phyloP scores from a whole-genome alignment of 2,113 vertebrate genomes.

The Pelecanus crispus region DNA sequence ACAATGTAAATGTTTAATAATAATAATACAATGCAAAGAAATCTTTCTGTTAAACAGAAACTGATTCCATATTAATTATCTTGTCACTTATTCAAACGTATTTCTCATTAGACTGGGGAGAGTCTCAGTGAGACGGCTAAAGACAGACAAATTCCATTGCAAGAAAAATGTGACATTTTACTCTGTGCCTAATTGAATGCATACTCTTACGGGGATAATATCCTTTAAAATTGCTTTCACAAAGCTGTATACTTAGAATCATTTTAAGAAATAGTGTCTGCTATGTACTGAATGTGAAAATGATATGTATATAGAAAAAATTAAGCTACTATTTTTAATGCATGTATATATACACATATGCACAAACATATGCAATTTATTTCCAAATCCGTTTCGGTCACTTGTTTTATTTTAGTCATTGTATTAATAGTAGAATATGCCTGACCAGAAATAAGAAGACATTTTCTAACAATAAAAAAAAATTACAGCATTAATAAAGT shows the following conservation, averaged over 20 bases:
- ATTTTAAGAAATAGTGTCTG: not conserved
- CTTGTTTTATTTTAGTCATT: not conserved
- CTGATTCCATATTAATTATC: not conserved
- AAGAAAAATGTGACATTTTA: not conserved
- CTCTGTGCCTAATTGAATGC: not conserved
- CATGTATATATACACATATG: not conserved
- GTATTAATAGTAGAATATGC: not conserved
- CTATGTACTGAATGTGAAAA: not conserved
- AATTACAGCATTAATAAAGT: not conserved
- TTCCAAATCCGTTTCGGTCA: not conserved
- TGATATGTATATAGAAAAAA: not conserved
- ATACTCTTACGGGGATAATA: not conserved
- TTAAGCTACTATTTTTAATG: not conserved
- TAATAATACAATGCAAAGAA: not conserved
- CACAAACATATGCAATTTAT: not conserved
- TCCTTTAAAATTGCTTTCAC: not conserved
- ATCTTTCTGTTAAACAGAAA: not conserved
- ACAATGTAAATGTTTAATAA: not conserved
- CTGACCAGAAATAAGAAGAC: not conserved
- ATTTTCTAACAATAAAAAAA: not conserved
- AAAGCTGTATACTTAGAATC: not conserved
- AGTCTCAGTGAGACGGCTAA: not conserved
- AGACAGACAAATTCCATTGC: not conserved
- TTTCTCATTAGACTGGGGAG: not conserved
- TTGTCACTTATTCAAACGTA: not conserved